Evolutionary conservation across 2,797 vertebrate genomes (phyloP), one percentile per base, ranked within the genome.

Genomic region (Phalanger gymnotis): DNA sequence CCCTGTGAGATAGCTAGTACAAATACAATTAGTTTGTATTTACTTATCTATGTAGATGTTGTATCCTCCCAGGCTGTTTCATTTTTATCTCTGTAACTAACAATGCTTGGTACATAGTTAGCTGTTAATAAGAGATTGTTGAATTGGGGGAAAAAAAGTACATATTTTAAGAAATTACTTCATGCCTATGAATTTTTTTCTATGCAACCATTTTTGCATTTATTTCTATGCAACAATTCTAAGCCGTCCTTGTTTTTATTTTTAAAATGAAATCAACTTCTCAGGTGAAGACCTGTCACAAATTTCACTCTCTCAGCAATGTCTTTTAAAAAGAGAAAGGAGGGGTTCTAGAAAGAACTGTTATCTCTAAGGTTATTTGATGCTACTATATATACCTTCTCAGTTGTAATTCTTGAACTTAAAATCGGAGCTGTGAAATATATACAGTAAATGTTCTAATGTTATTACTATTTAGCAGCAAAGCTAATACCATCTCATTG

Each of bases 231-330:
- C 22, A 47, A 81, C 73, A 81, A 81, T 89, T 95, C 81, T 94
- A 89, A 93, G 34, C 40, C 47, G 73, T 89, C 52, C 94, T 66
- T 53, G 56, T 61, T 96, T 96, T 93, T 94, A 93, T 96, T 96
- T 96, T 93, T 73, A 95, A 91, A 92, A 92, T 22, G 53, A 96
- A 96, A 97, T 56, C 87, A 91, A 92, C 3, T 0, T 34, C 73
- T 16, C 34, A 81, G 31, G 55, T 90, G 91, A 97, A 89, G 61
- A 90, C 13, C 3, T 93, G 3, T 95, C 73, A 96, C 90, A 96
- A 47, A 95, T 96, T 97, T 97, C 96, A 97, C 90, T 90, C 58
- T 30, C 93, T 98, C 97, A 97, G 93, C 96, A 97, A 47, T 90
- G 91, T 96, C 97, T 97, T 95, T 96, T 94, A 92, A 96, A 54